Evolutionary conservation across 2,888 invertebrate genomes (phyloP), one percentile per base, ranked within the genome.

Genomic region (Drosophila diplacantha): DNA sequence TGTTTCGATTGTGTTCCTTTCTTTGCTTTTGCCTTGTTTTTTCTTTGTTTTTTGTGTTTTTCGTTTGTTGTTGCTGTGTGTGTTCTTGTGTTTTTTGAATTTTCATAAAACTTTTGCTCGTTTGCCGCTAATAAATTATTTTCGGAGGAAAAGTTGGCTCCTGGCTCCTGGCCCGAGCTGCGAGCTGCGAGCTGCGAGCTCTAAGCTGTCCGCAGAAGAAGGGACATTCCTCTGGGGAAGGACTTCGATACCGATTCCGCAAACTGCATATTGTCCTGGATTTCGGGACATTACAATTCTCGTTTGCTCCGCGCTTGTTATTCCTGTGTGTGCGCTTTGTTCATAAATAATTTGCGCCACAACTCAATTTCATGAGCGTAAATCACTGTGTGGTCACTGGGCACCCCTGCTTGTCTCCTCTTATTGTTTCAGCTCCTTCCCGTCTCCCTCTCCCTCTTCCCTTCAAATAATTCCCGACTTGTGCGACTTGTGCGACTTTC

Each of bases 351-450:
- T 79, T 78, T 79, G 75, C 71, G 62, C 78, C 75, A 78, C 78
- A 79, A 74, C 78, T 79, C 81, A 80, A 80, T 80, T 80, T 80
- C 79, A 77, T 76, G 77, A 76, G 79, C 79, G 79, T 80, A 80
- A 80, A 80, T 80, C 79, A 80, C 81, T 73, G 75, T 74, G 76
- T 66, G 78, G 82, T 79, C 77, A 79, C 80, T 81, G 72, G 76
- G 49, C 63, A 51, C 44, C 16, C 5, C 51, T 5, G 5, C n/a
- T 20, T 22, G 22, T 39, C 35, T 12, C 46, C n/a, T 24, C 59
- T 58, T 72, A 75, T 79, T 79, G 81, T 74, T 74, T 78, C 81
- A 29, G n/a, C 22, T 72, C 74, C 75, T 74, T 61, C 14, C 31
- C 1, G 26, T 3, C 66, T 74, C 11, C 11, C 18, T 18, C 11